These are phyloP conservation scores for Sceloporus tristichus DNA, from an alignment of 2,113 vertebrate genomes.

Conservation along the genomic window DNA sequence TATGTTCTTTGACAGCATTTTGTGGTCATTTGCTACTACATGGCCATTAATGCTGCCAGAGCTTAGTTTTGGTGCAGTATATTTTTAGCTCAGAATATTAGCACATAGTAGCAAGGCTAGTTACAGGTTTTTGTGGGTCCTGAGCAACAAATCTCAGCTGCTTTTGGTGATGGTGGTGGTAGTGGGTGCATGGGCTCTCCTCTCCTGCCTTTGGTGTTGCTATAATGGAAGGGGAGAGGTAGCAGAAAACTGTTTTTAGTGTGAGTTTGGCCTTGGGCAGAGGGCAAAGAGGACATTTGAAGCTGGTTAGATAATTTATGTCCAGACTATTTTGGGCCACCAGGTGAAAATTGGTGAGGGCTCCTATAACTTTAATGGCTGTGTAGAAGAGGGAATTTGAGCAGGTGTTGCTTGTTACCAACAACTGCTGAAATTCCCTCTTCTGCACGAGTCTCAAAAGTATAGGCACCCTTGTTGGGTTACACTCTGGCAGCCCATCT, in stretches of 20 bases:
- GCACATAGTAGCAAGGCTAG: neutral
- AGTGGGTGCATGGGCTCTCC: neutral
- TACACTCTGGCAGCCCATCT: too few relatives aligned
- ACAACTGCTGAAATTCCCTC: too few relatives aligned
- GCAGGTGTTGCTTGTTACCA: too few relatives aligned
- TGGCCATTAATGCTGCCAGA: constrained; percentile 16
- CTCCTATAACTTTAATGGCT: too few relatives aligned
- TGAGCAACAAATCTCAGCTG: neutral
- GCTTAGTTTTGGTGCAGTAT: constrained; percentile 6
- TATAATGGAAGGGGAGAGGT: too few relatives aligned
- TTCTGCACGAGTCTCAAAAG: too few relatives aligned
- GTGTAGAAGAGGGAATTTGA: too few relatives aligned
- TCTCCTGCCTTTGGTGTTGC: neutral
- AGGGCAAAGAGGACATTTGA: neutral
- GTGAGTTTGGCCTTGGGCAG: neutral
- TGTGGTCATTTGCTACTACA: constrained; percentile 41
- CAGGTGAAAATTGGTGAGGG: too few relatives aligned
- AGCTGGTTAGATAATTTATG: neutral
- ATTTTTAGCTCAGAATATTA: constrained; percentile 18
- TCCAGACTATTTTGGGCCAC: too few relatives aligned
- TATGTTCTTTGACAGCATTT: constrained; percentile 49
- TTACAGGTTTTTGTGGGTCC: neutral
- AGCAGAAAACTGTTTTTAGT: too few relatives aligned
- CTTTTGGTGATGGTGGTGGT: too few relatives aligned
- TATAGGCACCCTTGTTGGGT: too few relatives aligned